Base-by-base conservation (phyloP, 1,140 invertebrate species). In the Dendroctonus valens region DNA sequence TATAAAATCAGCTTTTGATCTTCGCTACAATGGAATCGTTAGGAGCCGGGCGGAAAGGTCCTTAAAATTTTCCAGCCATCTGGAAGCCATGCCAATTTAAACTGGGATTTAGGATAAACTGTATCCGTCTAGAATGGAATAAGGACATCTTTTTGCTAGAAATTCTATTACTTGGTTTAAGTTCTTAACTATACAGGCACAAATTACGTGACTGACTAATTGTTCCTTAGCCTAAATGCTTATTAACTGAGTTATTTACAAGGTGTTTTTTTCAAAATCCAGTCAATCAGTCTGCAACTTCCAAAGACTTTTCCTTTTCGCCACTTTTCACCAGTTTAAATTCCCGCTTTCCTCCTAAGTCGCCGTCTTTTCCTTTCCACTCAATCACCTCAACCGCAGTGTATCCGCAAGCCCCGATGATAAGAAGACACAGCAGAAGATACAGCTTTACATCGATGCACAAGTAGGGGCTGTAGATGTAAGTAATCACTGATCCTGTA, bases 401-500 rank as follows among this genome's bases (percentile, higher is more conserved):
- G 59, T 92, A 95, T 52, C 92, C 89, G 0, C 83, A 65, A 73
- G 93, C 89, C 2, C 92, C 92, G 3, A 92, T 72, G 0, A 89
- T 75, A 5, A 96, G 80, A 0, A 93, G 78, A 6, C 81, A 84
- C 52, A 94, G 81, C 0, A 96, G 79, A 15, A 92, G 81, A 71
- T 89, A 88, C 0, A 96, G 76, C 73, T 94, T 96, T 42, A 80
- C 81, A 64, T 85, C 81, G 0, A 91, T 90, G 75, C 91, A 93
- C 9, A 94, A 78, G 72, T 89, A 89, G 4, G 91, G 88, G 46
- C 87, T 91, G 15, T 88, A 86, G 5, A 86, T 83, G 70, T 94
- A 96, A 8, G 91, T 89, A 55, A 96, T 84, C 6, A 95, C 91
- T 52, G 94, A 93, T 46, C 95, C 95, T 5, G 92, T 86, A 7